Base-by-base conservation (phyloP, 2,888 invertebrate genomes). In the Gerris lacustris region DNA sequence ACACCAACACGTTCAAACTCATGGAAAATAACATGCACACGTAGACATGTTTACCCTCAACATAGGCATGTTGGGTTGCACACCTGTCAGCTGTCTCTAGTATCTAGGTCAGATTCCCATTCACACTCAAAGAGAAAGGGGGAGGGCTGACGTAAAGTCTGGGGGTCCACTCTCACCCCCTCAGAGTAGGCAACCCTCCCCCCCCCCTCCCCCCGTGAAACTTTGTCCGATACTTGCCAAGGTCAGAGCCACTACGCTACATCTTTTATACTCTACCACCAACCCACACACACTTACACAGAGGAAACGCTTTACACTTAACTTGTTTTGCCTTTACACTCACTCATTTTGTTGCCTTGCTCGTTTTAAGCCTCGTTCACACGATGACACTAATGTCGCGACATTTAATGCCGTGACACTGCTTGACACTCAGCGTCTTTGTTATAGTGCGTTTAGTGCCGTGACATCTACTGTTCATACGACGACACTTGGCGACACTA, bases 161-260 rank as follows among this genome's bases (percentile, higher is more conserved):
- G 15, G 55, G 55, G 55, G 55, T 55, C 55, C 55, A 55, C 55
- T 55, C 55, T 11, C 15, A 55, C 55, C 55, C 55, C 55, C 15
- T 55, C 15, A 5, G 55, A 55, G 55, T 55, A 55, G 55, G 55
- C 9, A 55, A 9, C 55, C 55, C 55, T 55, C 55, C 15, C 55
- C 1, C 11, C 47, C 55, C 15, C 55, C 15, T 55, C 15, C 55
- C 55, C 55, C 15, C 15, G 11, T 55, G 15, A 55, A 55, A 55
- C 55, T 55, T 55, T 55, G 55, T 55, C 55, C 55, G 55, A 55
- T 55, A 55, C 55, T 55, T 55, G 55, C 55, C 55, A 55, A 55
- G 55, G 55, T 55, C 55, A 55, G 15, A 55, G 9, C 15, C 55
- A 55, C 55, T 55, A 55, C 55, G 55, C 15, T 11, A 55, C 15